Percentiles rank a stretch among this genome's conserved stretches.
Evolutionary conservation across 1,140 invertebrate species (phyloP).

Genomic region (Palaemon carinicauda): DNA sequence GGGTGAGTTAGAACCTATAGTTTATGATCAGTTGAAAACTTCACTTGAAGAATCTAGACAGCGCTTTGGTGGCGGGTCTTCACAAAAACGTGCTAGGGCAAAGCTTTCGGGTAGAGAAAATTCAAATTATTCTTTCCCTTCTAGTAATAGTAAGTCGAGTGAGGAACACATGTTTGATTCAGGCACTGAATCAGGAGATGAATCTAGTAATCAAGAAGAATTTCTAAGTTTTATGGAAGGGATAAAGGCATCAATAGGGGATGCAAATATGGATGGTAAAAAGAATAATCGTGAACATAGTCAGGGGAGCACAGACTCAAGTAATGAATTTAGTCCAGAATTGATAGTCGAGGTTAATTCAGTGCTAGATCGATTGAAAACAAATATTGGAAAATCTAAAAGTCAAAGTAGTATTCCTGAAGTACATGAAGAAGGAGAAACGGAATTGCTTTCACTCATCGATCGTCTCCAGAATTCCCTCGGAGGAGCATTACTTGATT

Average conservation of each 20-base stretch:
- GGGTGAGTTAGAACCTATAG: slow-evolving; percentile 72
- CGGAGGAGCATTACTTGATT: slow-evolving; percentile 19
- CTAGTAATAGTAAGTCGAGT: slow-evolving; percentile 15
- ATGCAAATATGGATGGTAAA: slow-evolving; percentile 25
- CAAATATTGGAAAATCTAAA: slow-evolving; percentile 62
- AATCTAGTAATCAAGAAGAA: slow-evolving; percentile 64
- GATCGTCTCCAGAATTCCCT: slow-evolving; percentile 78
- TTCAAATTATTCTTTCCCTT: slow-evolving; percentile 15
- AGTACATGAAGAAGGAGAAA: slow-evolving; percentile 65
- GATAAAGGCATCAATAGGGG: slow-evolving; percentile 61
- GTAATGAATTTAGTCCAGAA: slow-evolving; percentile 59
- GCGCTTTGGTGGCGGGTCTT: slow-evolving; percentile 47
- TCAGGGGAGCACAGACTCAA: slow-evolving; percentile 3
- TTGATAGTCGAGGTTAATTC: slow-evolving; percentile 81
- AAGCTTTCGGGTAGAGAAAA: background rate
- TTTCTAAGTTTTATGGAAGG: slow-evolving; percentile 63
- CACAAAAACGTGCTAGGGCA: background rate
- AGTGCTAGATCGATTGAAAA: slow-evolving; percentile 77
- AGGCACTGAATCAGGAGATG: slow-evolving; percentile 75
- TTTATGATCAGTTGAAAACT: slow-evolving; percentile 69
- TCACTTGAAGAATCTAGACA: slow-evolving; percentile 50
- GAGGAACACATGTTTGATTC: slow-evolving; percentile 68
- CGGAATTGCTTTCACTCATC: slow-evolving; percentile 77
- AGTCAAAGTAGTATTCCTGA: slow-evolving; percentile 58
- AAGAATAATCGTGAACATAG: background rate